These are phyloP conservation scores for Triplophysa rosa DNA, from an alignment of 2,113 vertebrate species.

Conservation along the genomic window DNA sequence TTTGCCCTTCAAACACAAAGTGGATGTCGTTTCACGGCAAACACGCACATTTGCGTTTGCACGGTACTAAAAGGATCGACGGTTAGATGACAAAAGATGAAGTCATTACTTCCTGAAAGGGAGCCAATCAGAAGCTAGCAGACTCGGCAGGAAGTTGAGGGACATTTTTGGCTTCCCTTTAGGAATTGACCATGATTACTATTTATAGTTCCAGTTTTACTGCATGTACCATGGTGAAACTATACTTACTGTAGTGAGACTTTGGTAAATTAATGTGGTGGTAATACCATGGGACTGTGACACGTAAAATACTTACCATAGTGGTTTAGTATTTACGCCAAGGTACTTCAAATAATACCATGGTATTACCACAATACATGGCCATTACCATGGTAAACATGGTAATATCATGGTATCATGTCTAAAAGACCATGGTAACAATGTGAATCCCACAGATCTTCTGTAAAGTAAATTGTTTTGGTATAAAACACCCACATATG, in stretches of 20 bases:
- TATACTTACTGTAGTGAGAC: neutral
- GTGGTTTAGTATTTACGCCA: no score
- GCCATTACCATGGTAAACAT: no score
- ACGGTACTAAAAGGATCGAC: no score
- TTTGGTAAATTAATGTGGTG: neutral
- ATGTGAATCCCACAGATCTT: no score
- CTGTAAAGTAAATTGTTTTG: neutral
- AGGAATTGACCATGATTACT: neutral
- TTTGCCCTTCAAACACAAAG: no score
- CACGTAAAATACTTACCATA: no score
- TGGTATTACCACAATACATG: neutral
- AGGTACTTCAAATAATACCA: no score
- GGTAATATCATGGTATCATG: no score
- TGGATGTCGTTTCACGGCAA: neutral
- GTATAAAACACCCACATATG: neutral
- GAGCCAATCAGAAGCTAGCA: constrained; percentile 42
- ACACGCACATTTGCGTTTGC: neutral
- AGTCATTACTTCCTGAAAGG: constrained; percentile 46
- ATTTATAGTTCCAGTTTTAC: no score
- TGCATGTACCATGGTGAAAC: no score
- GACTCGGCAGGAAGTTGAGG: constrained; percentile 41
- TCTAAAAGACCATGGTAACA: no score
- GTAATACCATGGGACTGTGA: neutral
- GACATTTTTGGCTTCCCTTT: neutral
- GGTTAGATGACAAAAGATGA: neutral